Percentiles rank a stretch among this genome's conserved stretches.
Conservation (phyloP, 2,888 invertebrate genomes). For the Ophion obscuratus region DNA sequence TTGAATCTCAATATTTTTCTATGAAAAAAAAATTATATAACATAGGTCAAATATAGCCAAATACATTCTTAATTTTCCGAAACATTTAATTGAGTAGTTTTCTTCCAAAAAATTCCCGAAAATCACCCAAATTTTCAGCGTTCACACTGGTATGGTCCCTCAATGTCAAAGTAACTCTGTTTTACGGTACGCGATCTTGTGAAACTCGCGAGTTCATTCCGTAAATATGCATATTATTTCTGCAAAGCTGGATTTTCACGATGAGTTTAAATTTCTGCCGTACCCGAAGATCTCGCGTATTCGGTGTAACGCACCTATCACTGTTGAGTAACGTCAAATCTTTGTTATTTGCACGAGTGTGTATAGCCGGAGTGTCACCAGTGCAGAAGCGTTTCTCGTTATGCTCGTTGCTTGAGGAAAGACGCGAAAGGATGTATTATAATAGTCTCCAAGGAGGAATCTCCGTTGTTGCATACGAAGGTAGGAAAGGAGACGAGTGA, state of each 20-base stretch:
- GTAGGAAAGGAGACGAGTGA: conserved; percentile 25
- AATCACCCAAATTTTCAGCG: no score
- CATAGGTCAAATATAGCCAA: no score
- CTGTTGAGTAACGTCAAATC: neutral
- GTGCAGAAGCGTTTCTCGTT: conserved; percentile 23
- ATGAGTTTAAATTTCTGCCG: neutral
- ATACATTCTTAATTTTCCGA: no score
- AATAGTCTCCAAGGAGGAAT: conserved; percentile 41
- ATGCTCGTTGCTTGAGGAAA: conserved; percentile 51
- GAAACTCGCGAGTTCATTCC: no score
- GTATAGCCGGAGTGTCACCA: neutral
- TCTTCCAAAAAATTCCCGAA: no score
- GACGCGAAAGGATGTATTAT: conserved; percentile 53
- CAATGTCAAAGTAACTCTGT: neutral
- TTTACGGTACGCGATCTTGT: no score
- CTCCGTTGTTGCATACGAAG: conserved; percentile 48
- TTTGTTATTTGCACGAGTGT: conserved; percentile 28
- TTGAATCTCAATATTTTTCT: no score
- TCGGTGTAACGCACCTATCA: neutral
- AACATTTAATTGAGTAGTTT: no score
- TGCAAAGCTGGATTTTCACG: neutral
- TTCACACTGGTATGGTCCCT: no score
- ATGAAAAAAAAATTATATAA: no score
- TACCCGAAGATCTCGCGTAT: neutral
- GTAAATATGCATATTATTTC: neutral